These are phyloP conservation scores for Nemurella pictetii DNA, from an alignment of 2,888 invertebrate genomes.

Conservation along the genomic window DNA sequence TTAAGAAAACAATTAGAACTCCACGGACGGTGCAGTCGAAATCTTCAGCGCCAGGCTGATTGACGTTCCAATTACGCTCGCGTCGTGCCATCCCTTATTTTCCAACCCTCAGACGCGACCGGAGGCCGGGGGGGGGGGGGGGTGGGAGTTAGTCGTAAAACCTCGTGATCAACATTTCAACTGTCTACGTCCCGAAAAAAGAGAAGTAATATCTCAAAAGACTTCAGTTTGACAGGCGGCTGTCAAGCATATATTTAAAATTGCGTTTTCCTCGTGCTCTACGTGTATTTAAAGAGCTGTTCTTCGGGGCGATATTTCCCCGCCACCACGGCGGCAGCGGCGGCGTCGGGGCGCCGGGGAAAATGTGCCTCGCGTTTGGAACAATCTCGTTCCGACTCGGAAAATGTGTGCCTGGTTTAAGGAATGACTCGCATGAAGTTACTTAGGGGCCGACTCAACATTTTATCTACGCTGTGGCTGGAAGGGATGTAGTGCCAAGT, in stretches of 20 bases:
- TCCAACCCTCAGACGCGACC: no score
- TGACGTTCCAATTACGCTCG: background rate
- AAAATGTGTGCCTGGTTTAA: no score
- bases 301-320: background rate
- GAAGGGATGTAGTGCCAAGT: no score
- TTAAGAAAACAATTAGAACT: background rate
- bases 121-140: no score
- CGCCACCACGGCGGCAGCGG: background rate
- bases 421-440: no score
- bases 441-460: no score
- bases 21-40: background rate
- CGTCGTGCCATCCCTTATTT: background rate
- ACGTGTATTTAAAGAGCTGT: background rate
- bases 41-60: background rate
- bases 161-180: background rate
- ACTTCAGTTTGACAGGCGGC: background rate
- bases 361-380: no score
- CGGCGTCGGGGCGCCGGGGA: no score
- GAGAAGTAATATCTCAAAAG: background rate
- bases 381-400: no score
- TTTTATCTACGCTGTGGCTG: no score
- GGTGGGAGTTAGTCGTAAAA: no score
- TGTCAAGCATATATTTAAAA: conserved; percentile 16
- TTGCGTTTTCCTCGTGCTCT: background rate
- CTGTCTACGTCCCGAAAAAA: background rate